phyloP scores from a whole-genome alignment of 2,888 invertebrate genomes.

The Parnassius mnemosyne region DNA sequence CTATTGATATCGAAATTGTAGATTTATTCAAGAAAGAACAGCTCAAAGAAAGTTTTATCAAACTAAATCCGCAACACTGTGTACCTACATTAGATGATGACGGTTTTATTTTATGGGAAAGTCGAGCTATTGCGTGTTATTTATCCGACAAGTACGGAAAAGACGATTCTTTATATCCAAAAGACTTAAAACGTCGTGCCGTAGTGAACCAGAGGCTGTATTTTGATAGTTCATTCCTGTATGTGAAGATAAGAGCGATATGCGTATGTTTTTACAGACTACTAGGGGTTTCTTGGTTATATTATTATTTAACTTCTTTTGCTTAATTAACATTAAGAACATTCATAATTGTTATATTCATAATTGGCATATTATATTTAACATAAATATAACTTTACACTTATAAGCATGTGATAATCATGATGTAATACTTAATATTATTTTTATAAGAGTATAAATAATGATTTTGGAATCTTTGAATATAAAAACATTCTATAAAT shows the following conservation, averaged over 20 bases:
- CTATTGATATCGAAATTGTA: constrained; percentile 67
- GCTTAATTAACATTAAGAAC: too few relatives aligned
- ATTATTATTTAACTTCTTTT: too few relatives aligned
- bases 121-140: constrained; percentile 83
- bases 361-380: too few relatives aligned
- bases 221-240: constrained; percentile 82
- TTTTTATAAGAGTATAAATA: too few relatives aligned
- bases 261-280: constrained; percentile 67
- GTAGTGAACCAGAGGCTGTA: constrained; percentile 82
- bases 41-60: constrained; percentile 71
- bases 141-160: constrained; percentile 82
- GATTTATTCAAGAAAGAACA: constrained; percentile 81
- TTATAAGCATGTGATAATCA: too few relatives aligned
- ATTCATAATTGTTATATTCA: too few relatives aligned
- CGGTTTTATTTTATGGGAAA: constrained; percentile 84
- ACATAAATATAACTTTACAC: too few relatives aligned
- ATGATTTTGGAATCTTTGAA: too few relatives aligned
- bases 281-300: not conserved
- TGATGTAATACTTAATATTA: too few relatives aligned
- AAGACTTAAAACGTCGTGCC: constrained; percentile 78
- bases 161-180: constrained; percentile 82
- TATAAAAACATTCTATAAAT: too few relatives aligned
- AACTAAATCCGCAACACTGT: constrained; percentile 82
- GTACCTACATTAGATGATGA: constrained; percentile 85
- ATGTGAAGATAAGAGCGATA: constrained; percentile 82